A percentile compares a stretch with the other conserved stretches of the same genome.
phyloP scores from a whole-genome alignment of 2,797 vertebrate species.

The Melanotaenia boesemani region DNA sequence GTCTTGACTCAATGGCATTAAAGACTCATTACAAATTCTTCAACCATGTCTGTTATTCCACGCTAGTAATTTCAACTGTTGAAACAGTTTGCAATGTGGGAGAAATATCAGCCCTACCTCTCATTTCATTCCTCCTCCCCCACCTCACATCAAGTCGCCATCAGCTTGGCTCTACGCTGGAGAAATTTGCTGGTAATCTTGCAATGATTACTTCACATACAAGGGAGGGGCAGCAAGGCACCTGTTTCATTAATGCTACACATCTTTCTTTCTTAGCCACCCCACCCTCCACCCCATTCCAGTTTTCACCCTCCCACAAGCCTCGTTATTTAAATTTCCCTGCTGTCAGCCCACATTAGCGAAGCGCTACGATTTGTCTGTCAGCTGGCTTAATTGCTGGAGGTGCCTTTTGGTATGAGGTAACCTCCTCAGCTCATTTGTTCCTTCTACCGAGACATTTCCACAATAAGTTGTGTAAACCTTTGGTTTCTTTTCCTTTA shows the following conservation, averaged over 20 bases:
- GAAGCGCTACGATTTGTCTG: slow-evolving; percentile 79
- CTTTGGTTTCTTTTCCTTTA: slow-evolving; percentile 53
- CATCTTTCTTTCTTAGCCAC: slow-evolving; percentile 70
- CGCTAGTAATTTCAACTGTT: slow-evolving; percentile 64
- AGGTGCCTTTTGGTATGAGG: slow-evolving; percentile 86
- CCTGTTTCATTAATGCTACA: slow-evolving; percentile 85
- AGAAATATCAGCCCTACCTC: slow-evolving; percentile 25
- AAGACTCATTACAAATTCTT: slow-evolving; percentile 58
- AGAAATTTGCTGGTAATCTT: slow-evolving; percentile 75
- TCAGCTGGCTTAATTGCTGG: slow-evolving; percentile 86
- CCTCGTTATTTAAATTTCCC: slow-evolving; percentile 88
- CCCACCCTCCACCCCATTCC: slow-evolving; percentile 32
- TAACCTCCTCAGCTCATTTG: slow-evolving; percentile 79
- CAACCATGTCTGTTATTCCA: slow-evolving; percentile 55
- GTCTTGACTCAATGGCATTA: slow-evolving; percentile 42
- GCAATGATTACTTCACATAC: slow-evolving; percentile 73
- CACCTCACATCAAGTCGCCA: slow-evolving; percentile 48
- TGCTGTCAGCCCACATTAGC: slow-evolving; percentile 87
- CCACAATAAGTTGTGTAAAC: slow-evolving; percentile 76
- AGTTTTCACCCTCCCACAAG: slow-evolving; percentile 70
- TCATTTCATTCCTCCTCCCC: neutral
- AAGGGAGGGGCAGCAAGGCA: slow-evolving; percentile 75
- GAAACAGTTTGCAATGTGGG: slow-evolving; percentile 35
- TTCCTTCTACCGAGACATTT: slow-evolving; percentile 72
- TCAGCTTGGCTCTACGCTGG: slow-evolving; percentile 42